These are phyloP conservation scores for Chelidonichthys spinosus DNA, from an alignment of 2,797 vertebrate genomes.

Conservation along the genomic window DNA sequence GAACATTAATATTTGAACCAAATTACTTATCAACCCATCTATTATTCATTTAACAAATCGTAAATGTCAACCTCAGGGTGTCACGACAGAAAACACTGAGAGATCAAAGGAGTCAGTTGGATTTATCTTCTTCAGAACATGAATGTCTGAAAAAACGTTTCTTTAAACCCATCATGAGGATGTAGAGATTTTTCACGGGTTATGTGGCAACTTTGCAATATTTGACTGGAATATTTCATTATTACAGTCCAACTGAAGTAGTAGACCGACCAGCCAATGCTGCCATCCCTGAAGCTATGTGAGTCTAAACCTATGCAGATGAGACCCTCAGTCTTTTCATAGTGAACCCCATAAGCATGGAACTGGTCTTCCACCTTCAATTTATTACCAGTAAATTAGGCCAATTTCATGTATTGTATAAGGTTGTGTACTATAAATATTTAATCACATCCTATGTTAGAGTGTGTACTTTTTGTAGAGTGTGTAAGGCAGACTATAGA, in stretches of 20 bases:
- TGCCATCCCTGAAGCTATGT: neutral
- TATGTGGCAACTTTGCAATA: neutral
- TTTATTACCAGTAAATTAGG: neutral
- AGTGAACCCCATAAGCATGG: neutral
- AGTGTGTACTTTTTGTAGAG: neutral
- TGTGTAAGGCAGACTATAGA: neutral
- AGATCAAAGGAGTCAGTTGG: neutral
- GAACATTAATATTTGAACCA: neutral
- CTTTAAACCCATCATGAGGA: neutral
- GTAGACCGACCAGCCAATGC: neutral
- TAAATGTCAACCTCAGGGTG: neutral
- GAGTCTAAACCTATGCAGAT: neutral
- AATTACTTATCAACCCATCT: neutral
- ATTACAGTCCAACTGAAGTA: neutral
- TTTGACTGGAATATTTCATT: neutral
- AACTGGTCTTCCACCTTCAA: neutral
- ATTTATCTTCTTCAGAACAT: neutral
- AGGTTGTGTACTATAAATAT: neutral
- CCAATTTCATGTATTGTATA: neutral
- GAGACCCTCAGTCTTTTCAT: neutral
- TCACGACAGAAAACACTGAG: neutral
- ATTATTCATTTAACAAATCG: neutral
- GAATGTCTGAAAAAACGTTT: neutral
- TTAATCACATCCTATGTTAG: neutral
- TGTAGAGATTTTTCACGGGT: conserved; percentile 1